Base-by-base conservation (phyloP, 2,888 invertebrate species). In the Cantharis lateralis region DNA sequence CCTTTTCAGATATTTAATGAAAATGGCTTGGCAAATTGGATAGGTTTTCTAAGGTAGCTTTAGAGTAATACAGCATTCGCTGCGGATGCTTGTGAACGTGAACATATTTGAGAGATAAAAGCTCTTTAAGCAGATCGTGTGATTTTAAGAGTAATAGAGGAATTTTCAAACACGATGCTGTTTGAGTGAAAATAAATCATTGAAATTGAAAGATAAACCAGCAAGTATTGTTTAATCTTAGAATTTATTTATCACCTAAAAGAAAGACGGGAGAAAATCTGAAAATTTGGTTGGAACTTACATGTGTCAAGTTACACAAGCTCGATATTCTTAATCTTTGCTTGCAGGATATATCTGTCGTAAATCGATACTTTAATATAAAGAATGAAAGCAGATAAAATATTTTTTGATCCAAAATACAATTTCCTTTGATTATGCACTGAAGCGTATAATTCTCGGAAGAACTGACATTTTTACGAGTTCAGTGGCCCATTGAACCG, bases 361-460 rank as follows among this genome's bases (percentile, higher is more conserved):
- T 66, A 66, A 66, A 66, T 66, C 64, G 64, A 66, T 66, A 66
- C 64, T 66, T 66, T 66, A 66, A 32, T 69, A 69, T 26, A 32
- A 69, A 69, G 26, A 69, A 28, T 69, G 69, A 28, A 69, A 69
- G 32, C 26, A 69, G 26, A 28, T 69, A 69, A 71, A 18, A 62
- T 74, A 74, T 69, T 68, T 61, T 68, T 20, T 74, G 74, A 74
- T 74, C 69, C 68, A 69, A 69, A 73, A 74, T 74, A 68, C 74
- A 74, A 74, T 74, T 74, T 74, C 74, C 69, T 74, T 74, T 74
- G 74, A 74, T 74, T 74, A 74, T 74, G 68, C 74, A 74, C 68
- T 63, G 74, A 74, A 69, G 62, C 69, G 69, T 63, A 74, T 74
- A 74, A 74, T 74, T 74, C 74, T 69, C 68, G 28, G 62, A 69